Conservation (phyloP, 2,888 invertebrate genomes). For the Fragum whitleyi region DNA sequence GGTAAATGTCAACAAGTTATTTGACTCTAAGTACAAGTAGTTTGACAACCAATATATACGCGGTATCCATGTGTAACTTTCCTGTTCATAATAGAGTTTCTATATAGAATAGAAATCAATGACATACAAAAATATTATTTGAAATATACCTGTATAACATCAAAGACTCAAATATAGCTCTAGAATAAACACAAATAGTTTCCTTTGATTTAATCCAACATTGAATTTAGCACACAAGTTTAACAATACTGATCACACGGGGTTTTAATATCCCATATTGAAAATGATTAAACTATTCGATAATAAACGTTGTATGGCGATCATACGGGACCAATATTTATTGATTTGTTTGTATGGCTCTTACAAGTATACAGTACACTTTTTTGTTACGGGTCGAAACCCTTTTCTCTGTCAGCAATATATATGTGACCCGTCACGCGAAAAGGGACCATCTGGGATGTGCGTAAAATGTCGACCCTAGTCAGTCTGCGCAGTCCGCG, state of each 20-base stretch:
- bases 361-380: not conserved
- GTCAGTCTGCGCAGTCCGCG: no score
- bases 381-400: not conserved
- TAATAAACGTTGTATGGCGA: not conserved
- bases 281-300: conserved; percentile 6
- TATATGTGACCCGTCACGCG: no score
- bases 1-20: not conserved
- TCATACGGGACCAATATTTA: not conserved
- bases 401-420: not conserved
- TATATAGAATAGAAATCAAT: conserved; percentile 9
- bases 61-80: not conserved
- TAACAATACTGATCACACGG: not conserved
- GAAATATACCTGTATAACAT: conserved; percentile 14
- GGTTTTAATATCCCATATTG: conserved; percentile 5
- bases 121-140: conserved; percentile 2
- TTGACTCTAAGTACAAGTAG: not conserved
- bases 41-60: not conserved
- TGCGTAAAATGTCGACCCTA: no score
- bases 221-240: not conserved
- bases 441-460: no score
- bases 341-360: conserved; percentile 19
- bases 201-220: conserved; percentile 5
- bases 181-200: conserved; percentile 6
- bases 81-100: not conserved
- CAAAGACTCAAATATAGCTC: conserved; percentile 6